These are phyloP conservation scores for Drosophila paracracens DNA, from an alignment of 2,888 invertebrate species.

Conservation along the genomic window DNA sequence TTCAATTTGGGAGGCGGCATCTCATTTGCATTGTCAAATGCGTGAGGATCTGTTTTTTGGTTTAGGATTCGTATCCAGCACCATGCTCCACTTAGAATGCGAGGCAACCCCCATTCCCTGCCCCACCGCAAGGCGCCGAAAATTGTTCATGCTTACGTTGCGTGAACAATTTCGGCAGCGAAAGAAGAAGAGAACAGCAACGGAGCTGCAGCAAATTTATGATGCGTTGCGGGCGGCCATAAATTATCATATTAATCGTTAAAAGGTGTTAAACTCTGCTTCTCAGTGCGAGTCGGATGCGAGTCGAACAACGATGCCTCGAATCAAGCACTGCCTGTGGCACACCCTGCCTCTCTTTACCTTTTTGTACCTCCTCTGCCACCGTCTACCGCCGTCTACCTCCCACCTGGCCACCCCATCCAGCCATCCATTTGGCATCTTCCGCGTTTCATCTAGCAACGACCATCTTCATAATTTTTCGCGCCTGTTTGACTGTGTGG, in stretches of 20 bases:
- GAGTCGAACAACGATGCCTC: background rate
- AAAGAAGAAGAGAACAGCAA: background rate
- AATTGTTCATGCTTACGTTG: slow-evolving; percentile 32
- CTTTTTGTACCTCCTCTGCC: background rate
- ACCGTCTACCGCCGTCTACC: background rate
- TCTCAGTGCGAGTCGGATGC: slow-evolving; percentile 17
- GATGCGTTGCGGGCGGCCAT: slow-evolving; percentile 51
- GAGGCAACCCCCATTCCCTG: background rate
- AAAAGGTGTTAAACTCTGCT: slow-evolving; percentile 50
- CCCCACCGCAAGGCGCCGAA: background rate
- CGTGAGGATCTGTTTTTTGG: slow-evolving; percentile 14
- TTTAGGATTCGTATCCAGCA: background rate
- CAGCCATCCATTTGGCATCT: slow-evolving; percentile 1
- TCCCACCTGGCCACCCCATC: background rate
- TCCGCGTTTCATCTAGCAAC: slow-evolving; percentile 17
- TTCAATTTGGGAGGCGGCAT: slow-evolving; percentile 59
- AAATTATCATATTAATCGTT: slow-evolving; percentile 62
- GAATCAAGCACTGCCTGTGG: slow-evolving; percentile 15
- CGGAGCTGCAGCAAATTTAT: slow-evolving; percentile 37
- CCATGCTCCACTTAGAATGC: slow-evolving; percentile 3
- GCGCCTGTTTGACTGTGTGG: slow-evolving; percentile 6
- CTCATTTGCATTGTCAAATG: slow-evolving; percentile 61
- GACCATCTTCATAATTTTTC: slow-evolving; percentile 18
- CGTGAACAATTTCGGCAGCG: slow-evolving; percentile 12
- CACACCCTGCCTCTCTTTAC: background rate